Percentiles rank a stretch among this genome's conserved stretches.
Conservation (phyloP, 2,113 vertebrate genomes). For the Tupaia tana region DNA sequence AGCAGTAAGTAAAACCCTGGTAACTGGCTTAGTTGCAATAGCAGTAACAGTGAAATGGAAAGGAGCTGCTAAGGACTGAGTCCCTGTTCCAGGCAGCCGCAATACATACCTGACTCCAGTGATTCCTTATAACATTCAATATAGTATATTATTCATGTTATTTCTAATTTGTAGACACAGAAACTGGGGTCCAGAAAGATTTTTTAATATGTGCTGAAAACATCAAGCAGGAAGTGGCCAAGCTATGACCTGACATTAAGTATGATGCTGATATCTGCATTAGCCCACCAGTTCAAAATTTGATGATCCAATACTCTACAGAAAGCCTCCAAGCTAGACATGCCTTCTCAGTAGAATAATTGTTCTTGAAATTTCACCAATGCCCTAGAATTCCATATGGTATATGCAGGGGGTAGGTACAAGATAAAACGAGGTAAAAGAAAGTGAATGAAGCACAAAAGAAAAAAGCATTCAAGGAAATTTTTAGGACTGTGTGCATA, state of each 20-base stretch:
- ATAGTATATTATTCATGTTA: background rate
- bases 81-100: background rate
- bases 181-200: conserved; percentile 1
- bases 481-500: background rate
- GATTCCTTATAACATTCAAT: background rate
- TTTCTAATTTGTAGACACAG: conserved; percentile 5
- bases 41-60: background rate
- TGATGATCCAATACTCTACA: background rate
- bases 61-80: background rate
- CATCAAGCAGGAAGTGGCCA: background rate
- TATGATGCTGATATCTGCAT: background rate
- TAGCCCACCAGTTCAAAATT: background rate
- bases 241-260: conserved; percentile 13
- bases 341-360: conserved; percentile 21
- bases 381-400: background rate
- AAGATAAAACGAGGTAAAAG: background rate
- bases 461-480: background rate
- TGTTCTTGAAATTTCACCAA: conserved; percentile 28
- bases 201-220: background rate
- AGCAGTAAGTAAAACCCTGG: background rate
- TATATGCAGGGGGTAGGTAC: background rate
- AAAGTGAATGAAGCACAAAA: background rate
- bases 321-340: background rate
- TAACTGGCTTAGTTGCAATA: background rate
- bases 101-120: background rate